Base-by-base conservation (phyloP, 2,888 invertebrate genomes). In the Cyaniris semiargus region DNA sequence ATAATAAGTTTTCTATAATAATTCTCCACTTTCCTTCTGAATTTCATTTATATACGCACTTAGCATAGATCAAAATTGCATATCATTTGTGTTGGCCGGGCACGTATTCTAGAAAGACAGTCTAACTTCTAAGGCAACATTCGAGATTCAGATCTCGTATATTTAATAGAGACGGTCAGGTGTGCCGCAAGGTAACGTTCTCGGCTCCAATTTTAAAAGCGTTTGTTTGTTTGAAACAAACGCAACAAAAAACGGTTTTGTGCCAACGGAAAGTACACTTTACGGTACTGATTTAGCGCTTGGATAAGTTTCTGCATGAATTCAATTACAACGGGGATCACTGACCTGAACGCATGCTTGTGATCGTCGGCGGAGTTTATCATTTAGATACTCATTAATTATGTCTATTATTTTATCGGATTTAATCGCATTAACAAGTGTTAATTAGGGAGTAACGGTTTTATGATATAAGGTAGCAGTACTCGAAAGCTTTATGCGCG, bases 281-380 rank as follows among this genome's bases (percentile, higher is more conserved):
- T 88, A 86, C 87, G 85, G 87, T 88, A 84, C 87, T 86, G 88
- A 89, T 90, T 89, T 87, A 88, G 88, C 89, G 89, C 85, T 87
- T 85, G 88, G 87, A 87, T 89, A 88, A 87, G 86, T 89, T 87
- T 85, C 85, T 88, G 87, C 88, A 87, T 87, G 89, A 86, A 90
- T 90, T 89, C 89, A 89, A 90, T 90, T 89, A 88, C 86, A 80
- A 78, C 78, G 77, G 78, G 80, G 84, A 83, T 84, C 83, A 80
- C 79, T 86, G 88, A 87, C 87, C 89, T 82, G 80, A 78, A 77
- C 80, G 80, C 79, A 83, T 87, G 86, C 80, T 81, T 80, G 82
- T 80, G 80, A 81, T 82, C 79, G 77, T 71, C 71, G 77, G 78
- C 79, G 79, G 79, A 80, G 81, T 83, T 81, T 79, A 81, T 79